A percentile compares a stretch with the other conserved stretches of the same genome.
phyloP scores from a whole-genome alignment of 2,888 invertebrate species.

The Muscina levida region DNA sequence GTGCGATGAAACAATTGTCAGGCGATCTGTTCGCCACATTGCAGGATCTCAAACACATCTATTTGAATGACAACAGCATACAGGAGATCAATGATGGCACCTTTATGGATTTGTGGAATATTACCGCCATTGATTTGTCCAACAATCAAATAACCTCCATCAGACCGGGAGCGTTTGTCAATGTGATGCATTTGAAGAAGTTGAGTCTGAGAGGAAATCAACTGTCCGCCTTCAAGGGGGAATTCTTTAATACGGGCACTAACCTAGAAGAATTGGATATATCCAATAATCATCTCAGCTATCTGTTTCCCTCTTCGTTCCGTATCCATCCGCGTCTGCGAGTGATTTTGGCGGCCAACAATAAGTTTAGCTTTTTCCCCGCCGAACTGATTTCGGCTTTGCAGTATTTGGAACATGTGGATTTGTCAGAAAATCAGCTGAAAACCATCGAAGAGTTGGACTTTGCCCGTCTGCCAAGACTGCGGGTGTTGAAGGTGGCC shows the following conservation, averaged over 20 bases:
- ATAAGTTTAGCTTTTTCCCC: slow-evolving; percentile 92
- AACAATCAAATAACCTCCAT: slow-evolving; percentile 89
- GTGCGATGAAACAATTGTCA: slow-evolving; percentile 87
- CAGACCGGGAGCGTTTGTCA: slow-evolving; percentile 88
- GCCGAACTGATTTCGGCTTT: slow-evolving; percentile 90
- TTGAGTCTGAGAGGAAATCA: slow-evolving; percentile 89
- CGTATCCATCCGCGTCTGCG: slow-evolving; percentile 90
- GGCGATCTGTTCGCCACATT: slow-evolving; percentile 86
- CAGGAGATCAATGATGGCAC: slow-evolving; percentile 89
- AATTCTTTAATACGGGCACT: slow-evolving; percentile 91
- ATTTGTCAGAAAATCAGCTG: slow-evolving; percentile 88
- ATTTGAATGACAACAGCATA: slow-evolving; percentile 87
- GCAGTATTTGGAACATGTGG: slow-evolving; percentile 88
- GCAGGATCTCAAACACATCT: slow-evolving; percentile 84
- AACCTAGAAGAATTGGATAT: slow-evolving; percentile 90
- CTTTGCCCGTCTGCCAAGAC: slow-evolving; percentile 89
- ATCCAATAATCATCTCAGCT: slow-evolving; percentile 89
- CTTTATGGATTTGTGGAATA: slow-evolving; percentile 88
- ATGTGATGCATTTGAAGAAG: slow-evolving; percentile 87
- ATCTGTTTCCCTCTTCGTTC: slow-evolving; percentile 91
- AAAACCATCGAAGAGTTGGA: slow-evolving; percentile 91
- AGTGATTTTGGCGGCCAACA: slow-evolving; percentile 86
- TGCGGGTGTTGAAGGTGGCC: slow-evolving; percentile 87
- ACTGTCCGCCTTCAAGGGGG: slow-evolving; percentile 89
- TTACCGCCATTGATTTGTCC: slow-evolving; percentile 88